phyloP scores from a whole-genome alignment of 1,140 invertebrate species.

The Drosophila setifemur region DNA sequence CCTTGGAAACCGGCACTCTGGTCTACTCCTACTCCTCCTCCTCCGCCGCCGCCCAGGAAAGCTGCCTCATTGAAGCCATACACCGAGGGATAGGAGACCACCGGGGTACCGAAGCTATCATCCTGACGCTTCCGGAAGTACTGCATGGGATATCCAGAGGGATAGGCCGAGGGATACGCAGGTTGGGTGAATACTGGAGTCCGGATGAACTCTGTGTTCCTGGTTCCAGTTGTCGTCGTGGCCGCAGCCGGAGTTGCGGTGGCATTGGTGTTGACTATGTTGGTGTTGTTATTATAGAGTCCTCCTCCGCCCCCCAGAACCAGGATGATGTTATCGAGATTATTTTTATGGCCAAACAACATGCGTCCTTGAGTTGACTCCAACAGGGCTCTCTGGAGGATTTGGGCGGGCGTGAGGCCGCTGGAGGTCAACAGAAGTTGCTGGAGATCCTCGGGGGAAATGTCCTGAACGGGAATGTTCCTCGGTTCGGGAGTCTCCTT shows the following conservation, averaged over 20 bases:
- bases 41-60: not conserved
- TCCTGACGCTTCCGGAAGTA: slow-evolving; percentile 41
- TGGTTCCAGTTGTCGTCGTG: not conserved
- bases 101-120: not conserved
- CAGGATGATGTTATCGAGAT: no score
- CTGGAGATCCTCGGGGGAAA: not conserved
- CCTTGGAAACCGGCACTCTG: not conserved
- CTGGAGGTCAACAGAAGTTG: not conserved
- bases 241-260: not conserved
- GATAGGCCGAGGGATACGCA: slow-evolving; percentile 3
- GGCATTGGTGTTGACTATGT: not conserved
- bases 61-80: slow-evolving; percentile 15
- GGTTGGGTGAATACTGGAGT: not conserved
- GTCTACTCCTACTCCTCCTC: not conserved
- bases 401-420: not conserved
- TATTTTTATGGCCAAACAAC: no score
- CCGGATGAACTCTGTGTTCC: not conserved
- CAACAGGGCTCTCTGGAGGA: not conserved
- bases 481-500: not conserved
- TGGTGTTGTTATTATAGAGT: not conserved
- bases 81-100: slow-evolving; percentile 11
- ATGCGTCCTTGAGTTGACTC: no score
- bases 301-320: no score
- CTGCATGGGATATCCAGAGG: slow-evolving; percentile 17
- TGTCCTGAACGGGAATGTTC: no score